phyloP scores from a whole-genome alignment of 2,113 vertebrate species.

The Ceratotherium simum region DNA sequence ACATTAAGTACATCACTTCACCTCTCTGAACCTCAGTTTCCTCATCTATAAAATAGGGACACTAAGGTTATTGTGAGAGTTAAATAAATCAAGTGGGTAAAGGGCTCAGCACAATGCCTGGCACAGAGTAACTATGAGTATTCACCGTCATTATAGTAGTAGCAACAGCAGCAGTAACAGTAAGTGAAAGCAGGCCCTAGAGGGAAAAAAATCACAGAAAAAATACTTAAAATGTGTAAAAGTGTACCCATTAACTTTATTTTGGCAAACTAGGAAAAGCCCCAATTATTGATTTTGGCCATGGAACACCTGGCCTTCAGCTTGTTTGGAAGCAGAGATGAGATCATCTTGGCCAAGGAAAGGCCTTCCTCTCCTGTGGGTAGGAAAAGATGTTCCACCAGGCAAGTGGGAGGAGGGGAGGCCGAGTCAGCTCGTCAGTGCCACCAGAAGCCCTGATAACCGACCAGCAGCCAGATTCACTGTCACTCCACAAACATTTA shows the following conservation, averaged over 20 bases:
- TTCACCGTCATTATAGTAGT: neutral
- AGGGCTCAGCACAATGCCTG: neutral
- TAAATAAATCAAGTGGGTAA: neutral
- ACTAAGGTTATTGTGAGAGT: neutral
- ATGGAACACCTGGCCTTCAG: neutral
- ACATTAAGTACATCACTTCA: neutral
- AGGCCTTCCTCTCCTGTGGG: neutral
- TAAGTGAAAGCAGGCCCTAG: neutral
- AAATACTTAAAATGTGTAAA: neutral
- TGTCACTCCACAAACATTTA: neutral
- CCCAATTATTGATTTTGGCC: neutral
- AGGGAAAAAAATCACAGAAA: neutral
- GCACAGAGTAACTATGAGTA: neutral
- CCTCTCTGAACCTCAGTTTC: neutral
- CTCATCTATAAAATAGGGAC: neutral
- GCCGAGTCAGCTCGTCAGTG: too few species aligned
- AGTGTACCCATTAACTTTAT: neutral
- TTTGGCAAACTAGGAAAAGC: neutral
- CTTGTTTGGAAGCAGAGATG: constrained; percentile 5
- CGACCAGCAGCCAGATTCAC: neutral
- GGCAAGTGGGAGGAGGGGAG: neutral
- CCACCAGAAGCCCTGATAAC: neutral
- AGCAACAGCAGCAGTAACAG: neutral
- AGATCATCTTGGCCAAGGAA: neutral
- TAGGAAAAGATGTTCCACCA: neutral